A percentile compares a stretch with the other conserved stretches of the same genome.
These are phyloP conservation scores for Emydocephalus ijimae DNA, from an alignment of 2,113 vertebrate species.

Conservation along the genomic window DNA sequence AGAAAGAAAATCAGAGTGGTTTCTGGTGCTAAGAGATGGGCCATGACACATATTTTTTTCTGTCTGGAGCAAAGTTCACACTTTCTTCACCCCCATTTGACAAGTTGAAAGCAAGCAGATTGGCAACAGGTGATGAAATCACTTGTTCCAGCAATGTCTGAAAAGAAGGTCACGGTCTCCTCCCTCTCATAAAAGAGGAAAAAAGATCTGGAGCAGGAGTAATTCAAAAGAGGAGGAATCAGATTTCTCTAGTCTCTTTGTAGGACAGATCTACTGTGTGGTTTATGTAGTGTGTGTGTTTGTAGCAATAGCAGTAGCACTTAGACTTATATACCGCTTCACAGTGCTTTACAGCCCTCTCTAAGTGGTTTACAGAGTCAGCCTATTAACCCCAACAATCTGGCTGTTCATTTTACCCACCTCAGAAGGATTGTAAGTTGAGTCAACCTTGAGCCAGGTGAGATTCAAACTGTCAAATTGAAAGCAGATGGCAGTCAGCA, in stretches of 20 bases:
- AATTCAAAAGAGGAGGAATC: neutral
- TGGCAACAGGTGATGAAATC: neutral
- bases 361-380: too few relatives aligned
- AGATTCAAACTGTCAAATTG: too few relatives aligned
- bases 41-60: neutral
- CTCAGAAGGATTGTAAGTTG: too few relatives aligned
- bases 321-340: too few relatives aligned
- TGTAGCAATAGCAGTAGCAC: too few relatives aligned
- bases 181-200: neutral
- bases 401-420: too few relatives aligned
- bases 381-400: too few relatives aligned
- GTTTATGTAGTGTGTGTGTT: neutral
- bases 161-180: neutral
- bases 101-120: neutral
- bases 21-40: neutral
- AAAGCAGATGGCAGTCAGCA: too few relatives aligned
- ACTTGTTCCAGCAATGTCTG: neutral
- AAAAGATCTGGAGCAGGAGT: neutral
- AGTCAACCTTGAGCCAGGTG: too few relatives aligned
- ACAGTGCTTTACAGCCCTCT: too few relatives aligned
- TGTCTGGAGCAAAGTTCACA: neutral
- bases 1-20: neutral
- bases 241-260: neutral
- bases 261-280: neutral
- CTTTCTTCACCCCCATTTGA: neutral